A percentile compares a stretch with the other conserved stretches of the same genome.
Evolutionary conservation across 1,140 invertebrate species (phyloP).

Genomic region (Anoplophora glabripennis): DNA sequence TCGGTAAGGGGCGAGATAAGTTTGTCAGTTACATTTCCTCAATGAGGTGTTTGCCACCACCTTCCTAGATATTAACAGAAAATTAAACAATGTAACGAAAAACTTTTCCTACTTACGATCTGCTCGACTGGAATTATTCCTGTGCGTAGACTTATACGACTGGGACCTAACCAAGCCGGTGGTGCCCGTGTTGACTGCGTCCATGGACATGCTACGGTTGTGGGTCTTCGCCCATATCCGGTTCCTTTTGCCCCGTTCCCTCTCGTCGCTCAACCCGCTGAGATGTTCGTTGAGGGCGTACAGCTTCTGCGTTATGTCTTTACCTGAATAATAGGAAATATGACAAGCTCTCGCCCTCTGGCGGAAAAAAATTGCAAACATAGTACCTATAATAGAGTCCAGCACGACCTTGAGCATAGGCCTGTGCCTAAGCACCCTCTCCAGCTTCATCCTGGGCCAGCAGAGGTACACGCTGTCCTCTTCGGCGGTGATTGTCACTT

Average conservation of each 20-base stretch:
- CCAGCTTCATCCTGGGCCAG: constrained; percentile 71
- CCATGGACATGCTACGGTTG: constrained; percentile 68
- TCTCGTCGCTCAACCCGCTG: constrained; percentile 51
- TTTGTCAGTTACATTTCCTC: too few species aligned
- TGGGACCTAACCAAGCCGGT: constrained; percentile 68
- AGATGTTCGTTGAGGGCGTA: constrained; percentile 76
- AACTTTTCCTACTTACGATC: constrained; percentile 43
- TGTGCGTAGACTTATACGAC: constrained; percentile 56
- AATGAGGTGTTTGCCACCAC: too few species aligned
- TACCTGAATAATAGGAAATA: constrained; percentile 54
- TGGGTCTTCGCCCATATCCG: constrained; percentile 52
- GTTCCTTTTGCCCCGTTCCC: constrained; percentile 46
- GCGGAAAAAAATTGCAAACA: too few species aligned
- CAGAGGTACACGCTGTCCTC: constrained; percentile 74
- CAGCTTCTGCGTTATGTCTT: constrained; percentile 82
- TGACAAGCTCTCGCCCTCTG: too few species aligned
- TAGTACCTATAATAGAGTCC: constrained; percentile 72
- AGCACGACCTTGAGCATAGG: constrained; percentile 71
- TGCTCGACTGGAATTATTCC: constrained; percentile 31
- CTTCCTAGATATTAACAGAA: too few species aligned
- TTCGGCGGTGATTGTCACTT: constrained; percentile 79
- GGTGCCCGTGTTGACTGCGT: constrained; percentile 74
- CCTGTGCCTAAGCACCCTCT: constrained; percentile 67
- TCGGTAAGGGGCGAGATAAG: too few species aligned
- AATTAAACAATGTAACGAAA: too few species aligned